phyloP scores from a whole-genome alignment of 2,113 vertebrate genomes.

The Orthonyx spaldingii region DNA sequence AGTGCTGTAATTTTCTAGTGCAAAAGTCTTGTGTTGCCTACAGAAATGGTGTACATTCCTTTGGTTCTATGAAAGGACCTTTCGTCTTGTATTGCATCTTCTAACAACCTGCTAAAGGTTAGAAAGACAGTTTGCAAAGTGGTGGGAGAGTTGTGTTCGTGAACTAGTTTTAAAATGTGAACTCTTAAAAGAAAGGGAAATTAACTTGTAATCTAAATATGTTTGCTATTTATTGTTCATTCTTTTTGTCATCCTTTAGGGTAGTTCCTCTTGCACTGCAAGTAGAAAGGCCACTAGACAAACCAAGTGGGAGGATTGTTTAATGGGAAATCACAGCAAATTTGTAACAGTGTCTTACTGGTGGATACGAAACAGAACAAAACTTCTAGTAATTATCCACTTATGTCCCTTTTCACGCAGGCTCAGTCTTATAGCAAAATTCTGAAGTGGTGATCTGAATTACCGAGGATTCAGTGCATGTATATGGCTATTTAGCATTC shows the following conservation, averaged over 20 bases:
- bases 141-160: background rate
- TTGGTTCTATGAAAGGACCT: background rate
- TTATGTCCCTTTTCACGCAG: background rate
- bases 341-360: background rate
- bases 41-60: background rate
- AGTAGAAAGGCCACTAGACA: background rate
- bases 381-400: background rate
- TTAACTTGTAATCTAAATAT: background rate
- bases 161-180: background rate
- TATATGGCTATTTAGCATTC: background rate
- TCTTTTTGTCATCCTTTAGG: background rate
- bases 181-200: background rate
- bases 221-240: background rate
- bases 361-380: background rate
- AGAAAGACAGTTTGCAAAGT: background rate
- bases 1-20: background rate
- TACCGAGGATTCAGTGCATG: background rate
- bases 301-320: background rate
- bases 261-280: background rate
- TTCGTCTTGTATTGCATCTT: background rate
- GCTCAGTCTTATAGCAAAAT: background rate
- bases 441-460: background rate
- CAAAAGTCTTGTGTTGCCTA: background rate
- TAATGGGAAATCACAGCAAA: background rate
- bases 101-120: background rate